These are phyloP conservation scores for Phengaris arion DNA, from an alignment of 2,888 invertebrate genomes.

Conservation along the genomic window DNA sequence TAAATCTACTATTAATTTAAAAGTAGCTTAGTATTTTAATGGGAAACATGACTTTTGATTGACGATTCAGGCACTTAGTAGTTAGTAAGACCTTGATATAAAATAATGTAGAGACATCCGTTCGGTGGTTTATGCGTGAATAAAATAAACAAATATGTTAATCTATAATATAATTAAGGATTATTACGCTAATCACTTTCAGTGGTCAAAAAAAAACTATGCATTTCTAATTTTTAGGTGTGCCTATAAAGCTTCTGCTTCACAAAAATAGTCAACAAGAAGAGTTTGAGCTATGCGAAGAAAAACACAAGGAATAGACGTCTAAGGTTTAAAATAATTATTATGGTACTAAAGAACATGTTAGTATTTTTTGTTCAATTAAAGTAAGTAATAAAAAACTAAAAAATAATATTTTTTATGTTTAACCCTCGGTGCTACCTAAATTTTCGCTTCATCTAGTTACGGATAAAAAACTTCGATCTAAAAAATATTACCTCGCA, in stretches of 20 bases:
- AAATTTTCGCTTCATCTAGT: not conserved
- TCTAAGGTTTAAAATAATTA: not conserved
- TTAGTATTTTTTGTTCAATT: not conserved
- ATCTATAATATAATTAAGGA: not conserved
- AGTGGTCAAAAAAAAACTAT: conserved; percentile 6
- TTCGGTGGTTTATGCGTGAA: too few relatives aligned
- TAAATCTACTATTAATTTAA: too few relatives aligned
- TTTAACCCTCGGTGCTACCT: not conserved
- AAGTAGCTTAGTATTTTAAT: too few relatives aligned
- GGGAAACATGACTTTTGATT: too few relatives aligned
- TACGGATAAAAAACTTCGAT: not conserved
- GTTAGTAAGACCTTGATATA: too few relatives aligned
- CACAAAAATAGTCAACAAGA: not conserved
- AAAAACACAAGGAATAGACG: not conserved
- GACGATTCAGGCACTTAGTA: too few relatives aligned
- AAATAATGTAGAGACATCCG: too few relatives aligned
- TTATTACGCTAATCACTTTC: not conserved
- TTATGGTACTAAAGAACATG: not conserved
- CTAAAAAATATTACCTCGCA: conserved; percentile 20
- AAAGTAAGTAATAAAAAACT: not conserved
- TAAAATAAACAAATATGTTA: not conserved
- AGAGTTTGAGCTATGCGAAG: not conserved
- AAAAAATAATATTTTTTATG: not conserved
- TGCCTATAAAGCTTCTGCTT: conserved; percentile 13
- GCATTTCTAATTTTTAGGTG: conserved; percentile 6